Evolutionary conservation across 2,113 vertebrate species (phyloP).

Genomic region (Riparia riparia): DNA sequence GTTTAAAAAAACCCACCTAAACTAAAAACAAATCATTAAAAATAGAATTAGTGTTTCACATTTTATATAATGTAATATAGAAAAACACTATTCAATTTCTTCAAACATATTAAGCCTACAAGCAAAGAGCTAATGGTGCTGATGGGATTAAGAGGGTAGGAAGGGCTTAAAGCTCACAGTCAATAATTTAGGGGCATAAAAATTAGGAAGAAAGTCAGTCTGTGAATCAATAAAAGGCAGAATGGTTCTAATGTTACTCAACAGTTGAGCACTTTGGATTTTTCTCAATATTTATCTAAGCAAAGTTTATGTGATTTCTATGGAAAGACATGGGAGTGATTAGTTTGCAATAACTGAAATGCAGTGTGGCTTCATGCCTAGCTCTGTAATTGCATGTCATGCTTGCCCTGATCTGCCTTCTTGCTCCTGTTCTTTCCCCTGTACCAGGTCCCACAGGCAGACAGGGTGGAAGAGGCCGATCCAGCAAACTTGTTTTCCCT

Average conservation of each 20-base stretch:
- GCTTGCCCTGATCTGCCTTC: neutral
- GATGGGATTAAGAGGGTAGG: conserved; percentile 17
- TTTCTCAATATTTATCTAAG: neutral
- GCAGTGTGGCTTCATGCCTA: neutral
- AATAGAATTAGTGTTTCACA: conserved; percentile 7
- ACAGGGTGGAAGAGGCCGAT: neutral
- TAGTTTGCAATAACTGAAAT: neutral
- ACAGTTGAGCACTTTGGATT: neutral
- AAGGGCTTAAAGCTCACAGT: neutral
- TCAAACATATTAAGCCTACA: neutral
- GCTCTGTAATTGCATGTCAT: neutral
- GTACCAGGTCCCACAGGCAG: neutral
- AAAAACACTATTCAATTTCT: conserved; percentile 2
- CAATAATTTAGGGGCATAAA: conserved; percentile 28
- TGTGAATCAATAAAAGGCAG: neutral
- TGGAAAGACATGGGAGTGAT: neutral
- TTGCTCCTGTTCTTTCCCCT: neutral
- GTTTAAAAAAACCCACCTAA: neutral
- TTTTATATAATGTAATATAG: conserved; percentile 4
- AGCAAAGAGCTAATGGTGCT: conserved; percentile 43
- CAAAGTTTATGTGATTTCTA: neutral
- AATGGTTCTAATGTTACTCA: neutral
- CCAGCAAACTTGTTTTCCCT: neutral
- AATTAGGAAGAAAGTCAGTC: neutral
- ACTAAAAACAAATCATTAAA: conserved; percentile 28